Conservation (phyloP, 2,888 invertebrate species). For the Tiphia femorata region DNA sequence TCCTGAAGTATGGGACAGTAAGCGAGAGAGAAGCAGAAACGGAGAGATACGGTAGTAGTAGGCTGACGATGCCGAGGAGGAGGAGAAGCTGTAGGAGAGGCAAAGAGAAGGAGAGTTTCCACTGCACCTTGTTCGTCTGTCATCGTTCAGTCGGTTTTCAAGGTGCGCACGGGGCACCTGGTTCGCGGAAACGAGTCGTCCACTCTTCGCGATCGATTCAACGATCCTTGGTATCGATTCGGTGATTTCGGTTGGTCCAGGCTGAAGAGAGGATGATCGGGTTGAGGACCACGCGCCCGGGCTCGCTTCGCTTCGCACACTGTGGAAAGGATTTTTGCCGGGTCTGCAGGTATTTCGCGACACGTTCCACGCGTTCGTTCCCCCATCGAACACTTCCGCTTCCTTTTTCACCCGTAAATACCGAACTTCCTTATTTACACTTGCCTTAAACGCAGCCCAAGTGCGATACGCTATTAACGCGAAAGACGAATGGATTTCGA, state of each 20-base stretch:
- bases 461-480: neutral
- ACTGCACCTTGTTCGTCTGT: conserved; percentile 43
- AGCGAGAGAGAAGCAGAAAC: conserved; percentile 25
- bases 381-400: neutral
- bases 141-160: conserved; percentile 53
- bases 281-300: conserved; percentile 45
- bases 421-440: too few species aligned
- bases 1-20: conserved; percentile 39
- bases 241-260: neutral
- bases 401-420: neutral
- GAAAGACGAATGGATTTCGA: neutral
- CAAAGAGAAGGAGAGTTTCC: conserved; percentile 21
- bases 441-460: too few species aligned
- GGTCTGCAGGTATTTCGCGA: conserved; percentile 59
- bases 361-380: neutral
- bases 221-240: conserved; percentile 38
- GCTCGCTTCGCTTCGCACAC: conserved; percentile 50
- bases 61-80: neutral
- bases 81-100: conserved; percentile 7
- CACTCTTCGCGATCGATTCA: conserved; percentile 17
- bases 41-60: conserved; percentile 4
- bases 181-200: conserved; percentile 24
- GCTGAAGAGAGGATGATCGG: conserved; percentile 55
- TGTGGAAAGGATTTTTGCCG: conserved; percentile 59
- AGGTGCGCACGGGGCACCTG: conserved; percentile 44